Base-by-base conservation (phyloP, 2,797 vertebrate species). In the Halcyon leucocephala region DNA sequence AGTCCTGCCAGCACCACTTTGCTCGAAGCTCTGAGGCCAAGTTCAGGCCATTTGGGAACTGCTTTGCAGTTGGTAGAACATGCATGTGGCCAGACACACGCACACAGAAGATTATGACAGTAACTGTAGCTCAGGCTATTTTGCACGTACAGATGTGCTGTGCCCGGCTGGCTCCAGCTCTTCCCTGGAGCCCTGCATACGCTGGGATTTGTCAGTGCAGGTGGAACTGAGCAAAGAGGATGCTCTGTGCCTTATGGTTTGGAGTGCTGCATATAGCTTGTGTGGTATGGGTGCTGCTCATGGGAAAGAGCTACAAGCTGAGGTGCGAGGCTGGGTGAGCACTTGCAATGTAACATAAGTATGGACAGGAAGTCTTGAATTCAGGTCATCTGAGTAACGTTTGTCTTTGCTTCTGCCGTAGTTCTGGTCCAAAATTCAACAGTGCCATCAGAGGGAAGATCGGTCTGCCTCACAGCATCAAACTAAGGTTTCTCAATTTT, bases 341-440 rank as follows among this genome's bases (percentile, higher is more conserved):
- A 67, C 52, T 85, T 78, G 72, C 35, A 79, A 39, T 57, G 25
- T 33, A 24, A 7, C 41, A 7, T 20, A 55, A 60, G 26, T 60
- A 39, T 33, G 82, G 33, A 33, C 12, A 39, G 37, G 60, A 46
- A 37, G 19, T 73, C 57, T 74, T 93, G 88, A 92, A 17, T 29
- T 90, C 46, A 44, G 67, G 65, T 93, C n/a, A 90, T 96, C 76
- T 94, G 96, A 97, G 80, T 98, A 94, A 97, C 80, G 66, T 97
- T 92, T 97, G 67, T 96, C 86, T 97, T 93, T 96, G 95, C 94
- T 97, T 97, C 95, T 97, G 95, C 54, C 77, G 6, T 98, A 99
- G 99, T 97, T 98, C 99, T 98, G 99, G 99, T 96, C 98, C 98
- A 95, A 99, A 99, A 98, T 99, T 99, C 98, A 99, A 99, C 97